Evolutionary conservation across 2,888 invertebrate genomes (phyloP).

Genomic region (Teleogryllus oceanicus): DNA sequence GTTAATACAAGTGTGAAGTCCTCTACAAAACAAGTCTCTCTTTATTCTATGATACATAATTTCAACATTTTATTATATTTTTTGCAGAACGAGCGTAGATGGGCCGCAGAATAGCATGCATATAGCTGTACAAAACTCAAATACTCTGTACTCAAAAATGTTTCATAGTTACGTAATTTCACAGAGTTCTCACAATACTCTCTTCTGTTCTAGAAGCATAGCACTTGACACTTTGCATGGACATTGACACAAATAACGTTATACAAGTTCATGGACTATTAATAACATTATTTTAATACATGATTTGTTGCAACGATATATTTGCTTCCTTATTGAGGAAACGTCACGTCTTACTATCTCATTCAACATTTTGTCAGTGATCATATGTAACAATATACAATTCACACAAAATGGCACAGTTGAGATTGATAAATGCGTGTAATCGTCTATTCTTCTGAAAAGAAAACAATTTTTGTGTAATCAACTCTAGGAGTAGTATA

Average conservation of each 20-base stretch:
- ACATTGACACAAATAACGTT: conserved; percentile 11
- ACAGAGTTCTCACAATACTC: neutral
- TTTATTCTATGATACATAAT: conserved; percentile 22
- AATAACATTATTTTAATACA: too few species aligned
- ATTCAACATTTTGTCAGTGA: too few species aligned
- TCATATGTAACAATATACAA: too few species aligned
- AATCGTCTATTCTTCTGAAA: too few species aligned
- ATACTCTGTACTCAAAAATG: neutral
- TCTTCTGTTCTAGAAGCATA: neutral
- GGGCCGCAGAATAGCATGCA: conserved; percentile 18
- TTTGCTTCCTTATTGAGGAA: too few species aligned
- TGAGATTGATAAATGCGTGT: too few species aligned
- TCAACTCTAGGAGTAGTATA: too few species aligned
- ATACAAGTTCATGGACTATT: neutral
- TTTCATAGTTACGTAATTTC: neutral
- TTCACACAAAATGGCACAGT: too few species aligned
- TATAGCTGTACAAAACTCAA: conserved; percentile 1
- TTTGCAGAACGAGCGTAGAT: conserved; percentile 5
- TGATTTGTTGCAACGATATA: too few species aligned
- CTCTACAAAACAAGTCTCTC: conserved; percentile 23
- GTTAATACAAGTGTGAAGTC: neutral
- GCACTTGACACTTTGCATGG: neutral
- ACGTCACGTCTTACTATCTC: too few species aligned
- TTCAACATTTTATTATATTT: conserved; percentile 20
- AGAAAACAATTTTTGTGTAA: too few species aligned